Conservation (phyloP, 2,888 invertebrate species). For the Drosophila helvetica region DNA sequence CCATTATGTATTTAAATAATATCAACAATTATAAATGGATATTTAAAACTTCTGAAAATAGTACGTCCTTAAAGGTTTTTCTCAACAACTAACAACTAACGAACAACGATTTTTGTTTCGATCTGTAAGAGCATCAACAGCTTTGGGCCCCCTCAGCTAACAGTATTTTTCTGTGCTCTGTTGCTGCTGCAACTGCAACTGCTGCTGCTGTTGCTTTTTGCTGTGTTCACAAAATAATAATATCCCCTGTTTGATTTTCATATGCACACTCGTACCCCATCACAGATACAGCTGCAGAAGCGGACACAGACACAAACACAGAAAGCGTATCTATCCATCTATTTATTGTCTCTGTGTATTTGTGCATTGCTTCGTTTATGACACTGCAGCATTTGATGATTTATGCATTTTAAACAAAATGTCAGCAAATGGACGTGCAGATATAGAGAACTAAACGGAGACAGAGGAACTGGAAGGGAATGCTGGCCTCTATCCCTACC, state of each 20-base stretch:
- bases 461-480: slow-evolving; percentile 27
- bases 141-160: neutral
- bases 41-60: too few species aligned
- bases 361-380: slow-evolving; percentile 64
- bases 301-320: neutral
- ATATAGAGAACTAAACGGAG: slow-evolving; percentile 10
- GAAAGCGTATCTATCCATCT: slow-evolving; percentile 17
- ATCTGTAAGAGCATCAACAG: too few species aligned
- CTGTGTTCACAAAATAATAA: slow-evolving; percentile 74
- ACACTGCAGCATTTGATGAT: slow-evolving; percentile 70
- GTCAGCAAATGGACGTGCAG: slow-evolving; percentile 55
- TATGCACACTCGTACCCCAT: slow-evolving; percentile 29
- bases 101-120: too few species aligned
- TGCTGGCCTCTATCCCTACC: too few species aligned
- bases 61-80: too few species aligned
- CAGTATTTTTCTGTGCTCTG: slow-evolving; percentile 15
- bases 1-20: too few species aligned
- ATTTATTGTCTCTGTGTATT: slow-evolving; percentile 45
- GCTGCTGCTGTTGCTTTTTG: slow-evolving; percentile 51
- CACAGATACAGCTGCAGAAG: neutral
- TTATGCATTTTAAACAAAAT: slow-evolving; percentile 72
- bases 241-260: slow-evolving; percentile 65
- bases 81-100: too few species aligned
- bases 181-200: slow-evolving; percentile 24
- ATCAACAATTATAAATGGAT: too few species aligned